phyloP scores from a whole-genome alignment of 2,888 invertebrate genomes.

The Bellardia bayeri region DNA sequence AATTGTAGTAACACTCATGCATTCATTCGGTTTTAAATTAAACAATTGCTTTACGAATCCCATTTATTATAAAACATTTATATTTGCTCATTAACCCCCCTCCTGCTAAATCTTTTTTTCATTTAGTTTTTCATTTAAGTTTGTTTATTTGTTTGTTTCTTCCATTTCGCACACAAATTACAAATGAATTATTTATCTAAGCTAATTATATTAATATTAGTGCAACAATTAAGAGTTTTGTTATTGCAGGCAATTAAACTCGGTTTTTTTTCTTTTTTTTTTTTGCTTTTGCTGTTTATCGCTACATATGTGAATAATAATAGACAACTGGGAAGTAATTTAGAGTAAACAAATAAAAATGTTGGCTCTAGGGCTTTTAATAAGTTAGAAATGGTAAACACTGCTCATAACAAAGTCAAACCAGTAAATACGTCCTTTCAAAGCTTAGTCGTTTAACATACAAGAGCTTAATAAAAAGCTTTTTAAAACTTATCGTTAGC shows the following conservation, averaged over 20 bases:
- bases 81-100: constrained; percentile 49
- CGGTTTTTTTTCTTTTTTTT: neutral
- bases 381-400: no score
- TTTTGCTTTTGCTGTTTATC: neutral
- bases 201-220: constrained; percentile 62
- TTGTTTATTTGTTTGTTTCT: constrained; percentile 30
- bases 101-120: neutral
- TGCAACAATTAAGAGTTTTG: constrained; percentile 41
- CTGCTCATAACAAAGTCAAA: no score
- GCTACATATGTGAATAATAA: neutral
- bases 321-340: no score
- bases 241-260: constrained; percentile 24
- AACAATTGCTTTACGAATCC: constrained; percentile 41
- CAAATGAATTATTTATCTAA: constrained; percentile 50
- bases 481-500: no score
- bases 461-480: no score
- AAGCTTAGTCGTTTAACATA: no score
- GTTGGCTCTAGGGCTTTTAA: no score
- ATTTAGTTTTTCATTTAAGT: constrained; percentile 1
- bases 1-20: neutral
- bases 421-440: no score
- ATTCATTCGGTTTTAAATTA: constrained; percentile 23
- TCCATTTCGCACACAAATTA: constrained; percentile 36
- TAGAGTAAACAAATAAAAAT: no score
- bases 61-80: neutral